Base-by-base conservation (phyloP, 1,140 invertebrate genomes). In the Heliconius eleuchia region DNA sequence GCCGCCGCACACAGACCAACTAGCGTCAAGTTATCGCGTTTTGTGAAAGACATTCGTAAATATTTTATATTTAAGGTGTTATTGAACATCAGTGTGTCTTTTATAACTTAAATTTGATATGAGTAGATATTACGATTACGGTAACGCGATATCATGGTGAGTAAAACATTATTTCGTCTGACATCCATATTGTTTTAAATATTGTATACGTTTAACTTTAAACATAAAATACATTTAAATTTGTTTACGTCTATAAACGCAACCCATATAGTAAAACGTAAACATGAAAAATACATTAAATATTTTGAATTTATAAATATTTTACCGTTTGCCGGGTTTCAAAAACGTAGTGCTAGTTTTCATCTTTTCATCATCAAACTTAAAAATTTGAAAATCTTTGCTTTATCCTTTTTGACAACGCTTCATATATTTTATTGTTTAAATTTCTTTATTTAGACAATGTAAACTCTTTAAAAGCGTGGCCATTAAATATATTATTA, bases 51-150 rank as follows among this genome's bases (percentile, higher is more conserved):
- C 87, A 84, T 87, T 90, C 80, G 80, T 90, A 90, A 92, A 91
- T 89, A 87, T 82, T 88, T 90, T 82, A 83, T 88, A 66, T 66
- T 66, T 89, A 83, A 83, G 81, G 81, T 86, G 84, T 87, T 84
- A 85, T 84, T 89, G 86, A 90, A 87, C 88, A 89, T 89, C 83
- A 86, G 86, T 88, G 86, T 85, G 84, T 77, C 83, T 84, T 89
- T 88, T 85, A 78, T 89, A 86, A 88, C 82, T 85, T 86, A 87
- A 86, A 92, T 81, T 90, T 87, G 93, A 89, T 89, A 95, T 95
- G 94, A 95, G 92, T 90, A 94, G 94, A 92, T 95, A 95, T 92
- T 95, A 94, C 91, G 94, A 95, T 91, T 95, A 94, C 88, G 89
- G 90, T 89, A 95, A 92, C 89, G 91, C 91, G 79, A 93, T 95